Percentiles rank a stretch among this genome's conserved stretches.
phyloP scores from a whole-genome alignment of 2,888 invertebrate genomes.

The Lasioglossum oenotherae region DNA sequence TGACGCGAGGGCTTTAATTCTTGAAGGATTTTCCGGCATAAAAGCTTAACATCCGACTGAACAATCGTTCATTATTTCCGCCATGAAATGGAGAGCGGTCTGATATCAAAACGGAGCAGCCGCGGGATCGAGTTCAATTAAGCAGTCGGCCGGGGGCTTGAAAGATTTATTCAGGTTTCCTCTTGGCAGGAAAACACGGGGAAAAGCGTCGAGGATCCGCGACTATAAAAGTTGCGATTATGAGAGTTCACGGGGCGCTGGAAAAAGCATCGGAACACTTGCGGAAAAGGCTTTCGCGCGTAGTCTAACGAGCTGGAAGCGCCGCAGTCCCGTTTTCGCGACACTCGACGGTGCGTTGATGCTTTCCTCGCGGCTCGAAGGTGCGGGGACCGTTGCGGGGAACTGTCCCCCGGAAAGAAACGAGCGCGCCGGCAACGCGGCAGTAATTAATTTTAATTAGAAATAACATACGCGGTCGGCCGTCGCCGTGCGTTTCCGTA shows the following conservation, averaged over 20 bases:
- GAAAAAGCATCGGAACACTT: not conserved
- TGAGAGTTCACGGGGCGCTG: not conserved
- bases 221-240: not conserved
- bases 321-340: not conserved
- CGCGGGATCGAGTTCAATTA: not conserved
- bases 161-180: not conserved
- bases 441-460: constrained; percentile 6
- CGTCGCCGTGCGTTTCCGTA: not conserved
- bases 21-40: not conserved
- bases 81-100: not conserved
- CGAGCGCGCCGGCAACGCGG: not conserved
- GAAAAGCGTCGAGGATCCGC: not conserved
- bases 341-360: not conserved
- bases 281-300: not conserved
- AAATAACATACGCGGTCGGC: not conserved
- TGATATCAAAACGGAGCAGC: not conserved
- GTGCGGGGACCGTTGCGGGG: not conserved
- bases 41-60: not conserved
- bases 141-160: not conserved
- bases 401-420: not conserved
- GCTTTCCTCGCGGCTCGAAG: not conserved
- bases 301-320: not conserved
- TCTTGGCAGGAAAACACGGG: not conserved
- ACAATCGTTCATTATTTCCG: not conserved
- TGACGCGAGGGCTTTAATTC: not conserved